Evolutionary conservation across 2,888 invertebrate genomes (phyloP).

Genomic region (Atethmia centrago): DNA sequence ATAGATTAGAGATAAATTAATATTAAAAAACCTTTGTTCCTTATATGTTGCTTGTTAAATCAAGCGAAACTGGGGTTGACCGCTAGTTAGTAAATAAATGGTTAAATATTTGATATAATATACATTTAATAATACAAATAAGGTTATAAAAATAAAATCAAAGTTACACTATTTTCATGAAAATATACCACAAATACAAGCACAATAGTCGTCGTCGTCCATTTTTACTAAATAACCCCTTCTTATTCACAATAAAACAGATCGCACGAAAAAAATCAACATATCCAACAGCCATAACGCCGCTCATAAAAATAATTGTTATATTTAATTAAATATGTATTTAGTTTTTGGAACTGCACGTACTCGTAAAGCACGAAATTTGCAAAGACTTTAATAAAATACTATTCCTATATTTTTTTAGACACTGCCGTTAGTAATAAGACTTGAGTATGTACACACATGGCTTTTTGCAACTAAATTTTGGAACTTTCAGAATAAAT

Average conservation of each 20-base stretch:
- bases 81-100: background rate
- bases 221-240: background rate
- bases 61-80: background rate
- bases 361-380: background rate
- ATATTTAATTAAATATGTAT: background rate
- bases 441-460: background rate
- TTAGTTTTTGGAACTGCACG: background rate
- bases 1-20: no score
- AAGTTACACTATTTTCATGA: slow-evolving; percentile 21
- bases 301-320: background rate
- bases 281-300: background rate
- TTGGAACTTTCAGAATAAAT: background rate
- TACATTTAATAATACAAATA: slow-evolving; percentile 26
- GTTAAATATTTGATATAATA: slow-evolving; percentile 5
- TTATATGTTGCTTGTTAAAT: no score
- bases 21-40: no score
- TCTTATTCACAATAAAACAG: slow-evolving; percentile 5
- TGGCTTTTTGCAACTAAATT: background rate
- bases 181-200: slow-evolving; percentile 10
- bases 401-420: background rate
- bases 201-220: background rate
- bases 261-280: background rate
- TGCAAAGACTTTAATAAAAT: background rate
- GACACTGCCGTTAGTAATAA: background rate
- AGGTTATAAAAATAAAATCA: background rate